Evolutionary conservation across 1,140 invertebrate genomes (phyloP).

Genomic region (Ceratitis capitata): DNA sequence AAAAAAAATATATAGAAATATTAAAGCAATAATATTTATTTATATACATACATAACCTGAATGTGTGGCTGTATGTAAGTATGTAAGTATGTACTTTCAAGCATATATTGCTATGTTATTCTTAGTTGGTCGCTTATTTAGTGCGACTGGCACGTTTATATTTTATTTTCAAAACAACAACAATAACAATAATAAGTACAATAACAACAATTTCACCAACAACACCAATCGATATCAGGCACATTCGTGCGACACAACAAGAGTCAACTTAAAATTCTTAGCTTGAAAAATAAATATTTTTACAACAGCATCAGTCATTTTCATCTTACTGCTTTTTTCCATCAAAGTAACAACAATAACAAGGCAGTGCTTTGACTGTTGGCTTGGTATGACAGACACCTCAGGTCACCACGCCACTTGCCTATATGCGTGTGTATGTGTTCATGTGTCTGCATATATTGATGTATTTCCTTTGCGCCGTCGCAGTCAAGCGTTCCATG

Average conservation of each 20-base stretch:
- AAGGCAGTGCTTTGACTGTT: neutral
- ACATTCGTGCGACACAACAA: too few relatives aligned
- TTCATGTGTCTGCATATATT: neutral
- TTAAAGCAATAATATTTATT: constrained; percentile 51
- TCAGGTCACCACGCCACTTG: neutral
- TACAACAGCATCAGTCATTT: constrained; percentile 59
- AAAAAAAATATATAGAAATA: neutral
- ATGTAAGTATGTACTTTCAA: too few relatives aligned
- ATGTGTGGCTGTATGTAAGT: too few relatives aligned
- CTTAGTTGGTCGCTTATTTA: constrained; percentile 40
- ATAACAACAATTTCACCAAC: neutral
- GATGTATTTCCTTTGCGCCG: neutral
- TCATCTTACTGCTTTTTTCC: neutral
- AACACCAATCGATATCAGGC: neutral
- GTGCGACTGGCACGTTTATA: constrained; percentile 16
- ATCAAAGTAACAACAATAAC: neutral
- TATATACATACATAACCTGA: too few relatives aligned
- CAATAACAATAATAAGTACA: neutral
- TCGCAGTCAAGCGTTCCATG: too few relatives aligned
- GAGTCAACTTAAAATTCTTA: constrained; percentile 65
- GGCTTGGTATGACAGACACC: neutral
- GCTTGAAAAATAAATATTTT: constrained; percentile 66
- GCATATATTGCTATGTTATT: constrained; percentile 41
- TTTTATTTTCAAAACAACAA: neutral
- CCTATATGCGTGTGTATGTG: neutral